Conservation (phyloP, 2,888 invertebrate genomes). For the Eilema griseolum region DNA sequence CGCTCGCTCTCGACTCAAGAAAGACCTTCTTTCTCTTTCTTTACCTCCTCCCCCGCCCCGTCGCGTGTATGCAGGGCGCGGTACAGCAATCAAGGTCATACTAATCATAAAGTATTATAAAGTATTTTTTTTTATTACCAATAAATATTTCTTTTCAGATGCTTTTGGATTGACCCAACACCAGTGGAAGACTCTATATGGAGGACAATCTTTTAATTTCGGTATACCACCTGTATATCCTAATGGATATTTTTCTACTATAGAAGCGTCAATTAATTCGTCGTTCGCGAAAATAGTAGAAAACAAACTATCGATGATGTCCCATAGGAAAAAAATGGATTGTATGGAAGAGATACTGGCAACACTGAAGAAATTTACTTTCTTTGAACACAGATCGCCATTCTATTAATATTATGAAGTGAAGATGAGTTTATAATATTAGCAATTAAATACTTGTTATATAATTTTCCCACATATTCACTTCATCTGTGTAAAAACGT, state of each 20-base stretch:
- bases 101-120: too few species aligned
- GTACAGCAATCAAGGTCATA: too few species aligned
- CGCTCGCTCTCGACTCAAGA: too few species aligned
- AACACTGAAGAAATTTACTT: background rate
- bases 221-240: background rate
- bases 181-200: background rate
- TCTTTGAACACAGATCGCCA: background rate
- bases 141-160: slow-evolving; percentile 14
- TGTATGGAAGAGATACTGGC: slow-evolving; percentile 12
- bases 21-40: too few species aligned
- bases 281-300: slow-evolving; percentile 6
- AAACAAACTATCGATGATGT: background rate
- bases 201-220: background rate
- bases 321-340: slow-evolving; percentile 1
- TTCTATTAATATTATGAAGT: background rate
- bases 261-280: background rate
- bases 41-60: too few species aligned
- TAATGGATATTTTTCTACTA: background rate
- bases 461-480: too few species aligned
- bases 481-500: too few species aligned
- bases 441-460: too few species aligned
- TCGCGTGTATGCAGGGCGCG: too few species aligned
- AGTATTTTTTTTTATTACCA: too few species aligned
- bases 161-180: background rate
- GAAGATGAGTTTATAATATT: too few species aligned